Base-by-base conservation (phyloP, 2,888 invertebrate genomes). In the Trissonchulus latispiculum region DNA sequence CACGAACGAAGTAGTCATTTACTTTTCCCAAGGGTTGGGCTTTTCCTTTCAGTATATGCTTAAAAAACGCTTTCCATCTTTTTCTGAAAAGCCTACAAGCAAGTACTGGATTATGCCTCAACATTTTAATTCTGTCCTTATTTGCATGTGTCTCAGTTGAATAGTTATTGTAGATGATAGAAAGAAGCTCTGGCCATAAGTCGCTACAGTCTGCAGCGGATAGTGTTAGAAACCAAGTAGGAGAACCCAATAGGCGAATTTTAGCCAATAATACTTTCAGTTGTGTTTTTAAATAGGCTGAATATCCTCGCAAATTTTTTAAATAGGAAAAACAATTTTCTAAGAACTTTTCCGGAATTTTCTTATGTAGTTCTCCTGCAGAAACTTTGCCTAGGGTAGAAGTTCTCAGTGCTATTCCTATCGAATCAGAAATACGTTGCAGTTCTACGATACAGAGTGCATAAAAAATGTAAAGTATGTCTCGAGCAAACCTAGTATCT, bases 291-390 rank as follows among this genome's bases (percentile, higher is more conserved):
- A 64, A 64, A 33, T 64, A 64, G 18, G 32, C 66, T 29, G n/a
- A 8, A 33, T 64, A 64, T 15, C 66, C 66, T 29, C 66, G 66
- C n/a, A 64, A 32, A 64, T 33, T 64, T 29, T 33, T 64, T 28
- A 64, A 64, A 64, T 32, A 64, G 8, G 66, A 29, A 29, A 64
- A 64, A 29, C 66, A 29, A n/a, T n/a, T 33, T 64, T 64, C 66
- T 32, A 32, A 64, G 35, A 64, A 29, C 8, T 8, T 8, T 32
- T 29, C 35, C n/a, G 31, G 31, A 33, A 64, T 64, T 29, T 64
- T 64, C 8, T 15, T 15, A 15, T 8, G 15, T 15, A 33, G 66
- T 28, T 64, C n/a, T 23, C 8, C n/a, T n/a, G 31, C 66, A 64
- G 66, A 15, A 8, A 64, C 66, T 15, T 29, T 64, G 28, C 18